Evolutionary conservation across 2,113 vertebrate species (phyloP).

Genomic region (Megaleporinus macrocephalus): DNA sequence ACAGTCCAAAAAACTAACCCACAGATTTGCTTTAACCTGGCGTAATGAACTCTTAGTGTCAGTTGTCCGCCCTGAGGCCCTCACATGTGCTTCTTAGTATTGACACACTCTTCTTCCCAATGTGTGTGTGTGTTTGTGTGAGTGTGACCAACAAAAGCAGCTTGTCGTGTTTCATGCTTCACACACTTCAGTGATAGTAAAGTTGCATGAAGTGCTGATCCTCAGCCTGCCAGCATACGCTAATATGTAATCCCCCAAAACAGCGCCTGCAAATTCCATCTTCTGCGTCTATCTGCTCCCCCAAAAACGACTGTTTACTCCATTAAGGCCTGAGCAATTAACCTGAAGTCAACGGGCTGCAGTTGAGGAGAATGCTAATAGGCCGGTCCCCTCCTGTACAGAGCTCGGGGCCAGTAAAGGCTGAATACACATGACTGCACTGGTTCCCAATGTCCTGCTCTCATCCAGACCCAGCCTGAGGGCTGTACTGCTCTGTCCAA

Average conservation of each 20-base stretch:
- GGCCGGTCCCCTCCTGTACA: constrained; percentile 1
- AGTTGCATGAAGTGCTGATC: not conserved
- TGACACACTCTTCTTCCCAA: constrained; percentile 40
- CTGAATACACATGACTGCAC: constrained; percentile 27
- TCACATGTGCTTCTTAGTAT: constrained; percentile 65
- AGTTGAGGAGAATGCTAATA: constrained; percentile 33
- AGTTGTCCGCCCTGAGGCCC: constrained; percentile 68
- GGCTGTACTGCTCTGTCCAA: constrained; percentile 24
- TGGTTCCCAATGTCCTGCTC: constrained; percentile 38
- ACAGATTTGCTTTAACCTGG: constrained; percentile 75
- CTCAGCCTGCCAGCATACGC: not conserved
- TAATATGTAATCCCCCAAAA: not conserved
- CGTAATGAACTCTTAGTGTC: constrained; percentile 74
- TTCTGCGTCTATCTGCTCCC: not conserved
- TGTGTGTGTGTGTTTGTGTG: constrained; percentile 33
- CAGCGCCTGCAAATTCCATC: constrained; percentile 13
- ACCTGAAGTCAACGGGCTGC: constrained; percentile 16
- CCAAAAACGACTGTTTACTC: constrained; percentile 31
- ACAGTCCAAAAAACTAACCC: constrained; percentile 71
- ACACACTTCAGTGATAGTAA: not conserved
- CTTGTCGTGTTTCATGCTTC: constrained; percentile 18
- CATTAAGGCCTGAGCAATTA: constrained; percentile 35
- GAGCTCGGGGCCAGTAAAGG: not conserved
- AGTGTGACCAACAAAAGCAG: constrained; percentile 28
- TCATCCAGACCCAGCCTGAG: constrained; percentile 3